Conservation (phyloP, 2,113 vertebrate genomes). For the Sisor rabdophorus region DNA sequence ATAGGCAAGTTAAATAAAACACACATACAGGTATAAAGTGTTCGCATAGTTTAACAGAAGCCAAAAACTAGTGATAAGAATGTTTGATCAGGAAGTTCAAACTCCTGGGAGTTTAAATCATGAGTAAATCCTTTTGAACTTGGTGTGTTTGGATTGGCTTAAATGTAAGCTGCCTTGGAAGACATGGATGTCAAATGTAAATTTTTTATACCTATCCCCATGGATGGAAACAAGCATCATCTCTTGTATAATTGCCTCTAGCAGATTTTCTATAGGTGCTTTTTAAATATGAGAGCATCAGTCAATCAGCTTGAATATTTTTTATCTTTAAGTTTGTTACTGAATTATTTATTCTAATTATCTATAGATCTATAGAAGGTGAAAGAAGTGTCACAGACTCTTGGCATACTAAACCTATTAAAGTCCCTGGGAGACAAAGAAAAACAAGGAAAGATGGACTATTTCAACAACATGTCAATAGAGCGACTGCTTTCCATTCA, state of each 20-base stretch:
- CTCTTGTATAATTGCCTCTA: not conserved
- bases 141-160: not conserved
- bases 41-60: not conserved
- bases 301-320: not conserved
- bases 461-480: constrained; percentile 13
- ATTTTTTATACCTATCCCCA: not conserved
- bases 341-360: not conserved
- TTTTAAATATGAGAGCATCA: not conserved
- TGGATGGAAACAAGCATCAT: not conserved
- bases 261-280: not conserved
- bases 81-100: not conserved
- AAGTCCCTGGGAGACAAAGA: not conserved
- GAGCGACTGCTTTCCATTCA: not conserved
- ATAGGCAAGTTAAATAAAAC: not conserved
- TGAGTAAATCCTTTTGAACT: not conserved
- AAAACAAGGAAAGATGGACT: constrained; percentile 6
- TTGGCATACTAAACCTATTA: not conserved
- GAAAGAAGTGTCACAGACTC: too few species aligned
- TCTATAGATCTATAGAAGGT: not conserved
- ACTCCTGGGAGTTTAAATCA: not conserved
- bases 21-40: not conserved
- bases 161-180: not conserved
- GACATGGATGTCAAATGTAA: not conserved
- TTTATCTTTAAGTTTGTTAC: not conserved
- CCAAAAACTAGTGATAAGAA: not conserved